Conservation (phyloP, 2,888 invertebrate species). For the Drosophila niveifrons region DNA sequence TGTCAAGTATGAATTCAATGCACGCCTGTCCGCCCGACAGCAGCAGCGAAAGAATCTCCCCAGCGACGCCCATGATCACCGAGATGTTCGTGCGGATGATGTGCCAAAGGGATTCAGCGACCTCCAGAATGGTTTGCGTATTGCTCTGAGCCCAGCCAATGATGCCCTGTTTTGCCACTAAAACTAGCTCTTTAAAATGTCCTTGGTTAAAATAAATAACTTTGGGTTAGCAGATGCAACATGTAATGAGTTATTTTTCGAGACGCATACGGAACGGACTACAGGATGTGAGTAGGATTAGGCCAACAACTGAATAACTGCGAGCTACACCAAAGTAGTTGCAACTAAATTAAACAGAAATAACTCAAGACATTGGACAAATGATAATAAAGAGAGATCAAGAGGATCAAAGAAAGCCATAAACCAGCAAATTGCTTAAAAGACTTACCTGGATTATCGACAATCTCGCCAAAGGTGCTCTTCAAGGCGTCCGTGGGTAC, state of each 20-base stretch:
- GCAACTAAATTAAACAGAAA: slow-evolving; percentile 12
- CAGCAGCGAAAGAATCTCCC: slow-evolving; percentile 94
- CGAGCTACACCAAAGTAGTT: slow-evolving; percentile 17
- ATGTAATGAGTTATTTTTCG: slow-evolving; percentile 74
- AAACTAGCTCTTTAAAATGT: slow-evolving; percentile 86
- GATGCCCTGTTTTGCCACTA: slow-evolving; percentile 87
- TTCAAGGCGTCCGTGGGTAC: slow-evolving; percentile 91
- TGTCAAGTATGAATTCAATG: slow-evolving; percentile 93
- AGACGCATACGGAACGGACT: slow-evolving; percentile 47
- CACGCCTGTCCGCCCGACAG: slow-evolving; percentile 96
- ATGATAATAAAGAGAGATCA: slow-evolving; percentile 28
- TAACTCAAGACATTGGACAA: slow-evolving; percentile 51
- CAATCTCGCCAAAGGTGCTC: slow-evolving; percentile 90
- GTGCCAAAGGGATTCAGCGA: slow-evolving; percentile 94
- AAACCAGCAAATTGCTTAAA: background rate
- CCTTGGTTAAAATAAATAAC: slow-evolving; percentile 85
- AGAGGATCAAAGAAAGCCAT: background rate
- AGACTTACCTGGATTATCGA: slow-evolving; percentile 90
- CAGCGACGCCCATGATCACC: slow-evolving; percentile 92
- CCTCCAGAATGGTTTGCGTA: slow-evolving; percentile 94
- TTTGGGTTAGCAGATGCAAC: slow-evolving; percentile 82
- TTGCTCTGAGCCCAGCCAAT: slow-evolving; percentile 95
- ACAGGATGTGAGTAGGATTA: slow-evolving; percentile 40
- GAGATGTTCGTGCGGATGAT: slow-evolving; percentile 97
- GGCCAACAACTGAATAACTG: slow-evolving; percentile 19